phyloP scores from a whole-genome alignment of 2,113 vertebrate species.

The Helogale parvula region DNA sequence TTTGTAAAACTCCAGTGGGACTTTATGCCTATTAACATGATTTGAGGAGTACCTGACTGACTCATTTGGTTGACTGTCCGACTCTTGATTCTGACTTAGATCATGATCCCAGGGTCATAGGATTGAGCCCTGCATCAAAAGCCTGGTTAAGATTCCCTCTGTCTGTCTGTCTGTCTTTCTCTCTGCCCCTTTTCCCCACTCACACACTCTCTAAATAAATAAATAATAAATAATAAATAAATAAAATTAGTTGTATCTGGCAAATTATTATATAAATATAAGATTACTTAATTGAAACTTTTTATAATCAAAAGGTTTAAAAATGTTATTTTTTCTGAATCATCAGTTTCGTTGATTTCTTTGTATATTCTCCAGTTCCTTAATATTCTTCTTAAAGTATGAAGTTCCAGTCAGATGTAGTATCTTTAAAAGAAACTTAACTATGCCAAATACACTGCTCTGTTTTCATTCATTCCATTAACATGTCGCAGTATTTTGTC shows the following conservation, averaged over 20 bases:
- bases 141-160: too few species aligned
- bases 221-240: too few species aligned
- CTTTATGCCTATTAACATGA: neutral
- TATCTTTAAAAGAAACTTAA: neutral
- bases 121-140: too few species aligned
- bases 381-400: neutral
- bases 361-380: neutral
- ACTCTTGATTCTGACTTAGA: too few species aligned
- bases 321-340: neutral
- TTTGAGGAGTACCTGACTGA: neutral
- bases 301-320: neutral
- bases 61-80: too few species aligned
- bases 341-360: neutral
- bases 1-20: neutral
- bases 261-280: neutral
- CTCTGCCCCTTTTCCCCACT: too few species aligned
- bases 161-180: too few species aligned
- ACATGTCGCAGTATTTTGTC: neutral
- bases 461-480: constrained; percentile 7
- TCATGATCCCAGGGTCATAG: too few species aligned
- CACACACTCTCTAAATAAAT: too few species aligned
- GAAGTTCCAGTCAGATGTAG: neutral
- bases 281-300: neutral
- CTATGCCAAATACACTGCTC: neutral
- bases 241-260: neutral